Evolutionary conservation across 1,140 invertebrate genomes (phyloP).

Genomic region (Sitodiplosis mosellana): DNA sequence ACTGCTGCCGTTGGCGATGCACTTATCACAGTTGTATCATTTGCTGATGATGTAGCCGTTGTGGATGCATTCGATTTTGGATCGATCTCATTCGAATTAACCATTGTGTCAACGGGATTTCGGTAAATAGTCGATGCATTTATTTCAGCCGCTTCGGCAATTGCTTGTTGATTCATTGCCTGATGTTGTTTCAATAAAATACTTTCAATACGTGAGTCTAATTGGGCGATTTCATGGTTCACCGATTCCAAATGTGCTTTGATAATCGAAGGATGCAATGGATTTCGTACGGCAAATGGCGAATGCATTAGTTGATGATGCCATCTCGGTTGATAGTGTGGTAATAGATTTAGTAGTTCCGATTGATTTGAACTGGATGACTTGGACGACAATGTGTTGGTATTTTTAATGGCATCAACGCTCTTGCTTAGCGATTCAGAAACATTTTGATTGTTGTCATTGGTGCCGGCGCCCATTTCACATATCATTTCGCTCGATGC

Average conservation of each 20-base stretch:
- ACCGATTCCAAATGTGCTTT: constrained; percentile 17
- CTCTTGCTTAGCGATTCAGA: no score
- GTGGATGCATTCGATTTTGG: no score
- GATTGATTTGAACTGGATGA: background rate
- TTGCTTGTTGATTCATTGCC: background rate
- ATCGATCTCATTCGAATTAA: background rate
- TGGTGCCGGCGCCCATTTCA: no score
- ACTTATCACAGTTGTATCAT: no score
- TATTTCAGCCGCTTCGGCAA: background rate
- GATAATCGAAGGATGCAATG: constrained; percentile 2
- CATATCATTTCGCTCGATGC: no score
- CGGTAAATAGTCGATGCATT: background rate
- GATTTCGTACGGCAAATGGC: background rate
- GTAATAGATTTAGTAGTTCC: background rate
- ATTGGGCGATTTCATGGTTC: constrained; percentile 20
- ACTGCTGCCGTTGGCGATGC: no score
- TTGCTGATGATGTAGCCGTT: no score
- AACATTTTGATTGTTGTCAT: no score
- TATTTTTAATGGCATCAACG: no score
- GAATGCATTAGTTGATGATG: background rate
- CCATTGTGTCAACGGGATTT: background rate
- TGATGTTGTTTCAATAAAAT: constrained; percentile 8
- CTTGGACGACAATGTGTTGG: background rate
- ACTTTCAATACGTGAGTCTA: constrained; percentile 22
- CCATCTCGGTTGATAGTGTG: background rate